Base-by-base conservation (phyloP, 2,113 vertebrate species). In the Mus pahari region DNA sequence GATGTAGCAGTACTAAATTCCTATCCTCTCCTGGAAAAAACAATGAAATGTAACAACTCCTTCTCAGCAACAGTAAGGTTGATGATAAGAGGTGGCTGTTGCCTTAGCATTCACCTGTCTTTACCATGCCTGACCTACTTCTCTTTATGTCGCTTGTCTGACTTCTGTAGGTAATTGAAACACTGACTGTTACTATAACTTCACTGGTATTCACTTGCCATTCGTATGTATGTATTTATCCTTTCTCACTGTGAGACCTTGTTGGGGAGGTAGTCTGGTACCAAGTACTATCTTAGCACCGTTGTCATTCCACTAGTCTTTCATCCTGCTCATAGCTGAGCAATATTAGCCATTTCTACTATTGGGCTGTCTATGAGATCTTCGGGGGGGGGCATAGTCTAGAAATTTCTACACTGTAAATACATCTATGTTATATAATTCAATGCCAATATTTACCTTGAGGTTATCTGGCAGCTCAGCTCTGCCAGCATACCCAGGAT, bases 381-480 rank as follows among this genome's bases (percentile, higher is more conserved):
- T 13, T 16, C 0, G 0, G 16, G 28, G 39, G 0, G 16, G 28
- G 39, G 8, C 3, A 13, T 39, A 42, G 10, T 53, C 11, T 28
- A 89, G 73, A 87, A 14, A 31, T n/a, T 89, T 64, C 83, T 39
- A 28, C 0, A 50, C 5, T 66, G 13, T 13, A 55, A 77, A 60
- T 10, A 83, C 1, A 62, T 20, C 14, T 36, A 55, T 12, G 45
- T 4, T 48, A 45, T 17, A 50, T 22, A 64, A 0, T 68, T 20
- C 42, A 20, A n/a, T 1, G 1, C 17, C 83, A 24, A 39, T 19
- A 89, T 82, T 98, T 98, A 99, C 99, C 99, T 99, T 99, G 64
- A 99, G 98, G 94, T 99, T 99, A 98, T 99, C 99, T 3, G 99
- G 99, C 33, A 99, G 98, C 91, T 99, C 99, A 1, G 99, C 99